Evolutionary conservation across 2,113 vertebrate genomes (phyloP), one percentile per base, ranked within the genome.

Genomic region (Calonectris borealis): DNA sequence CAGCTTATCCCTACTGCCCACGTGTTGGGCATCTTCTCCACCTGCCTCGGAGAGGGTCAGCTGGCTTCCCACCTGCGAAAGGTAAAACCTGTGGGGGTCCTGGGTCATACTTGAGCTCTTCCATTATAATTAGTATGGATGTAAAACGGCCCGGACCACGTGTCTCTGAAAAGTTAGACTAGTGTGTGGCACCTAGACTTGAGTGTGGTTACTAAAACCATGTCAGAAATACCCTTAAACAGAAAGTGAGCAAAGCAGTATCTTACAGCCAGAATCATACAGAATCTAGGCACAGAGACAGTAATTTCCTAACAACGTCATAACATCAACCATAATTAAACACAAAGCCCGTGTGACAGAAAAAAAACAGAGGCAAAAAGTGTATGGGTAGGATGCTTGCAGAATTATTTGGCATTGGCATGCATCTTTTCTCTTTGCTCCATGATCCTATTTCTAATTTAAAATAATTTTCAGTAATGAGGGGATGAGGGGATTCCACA

Each of bases 21-120:
- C 0, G 0, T 21, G 14, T 22, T 9, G 1, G n/a, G 25, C n/a
- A 71, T 64, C 42, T 64, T 51, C n/a, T 68, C 51, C 24, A 14
- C 10, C 7, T 48, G 40, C n/a, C 16, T 60, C 3, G 4, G 55
- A 71, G 29, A 81, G 9, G 10, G n/a, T 60, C 60, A 93, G 20
- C 13, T 57, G 54, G 38, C 58, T 95, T 94, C 26, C n/a, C 16
- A 71, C 27, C 11, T 17, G 9, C 10, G 61, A 90, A 58, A 81
- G 24, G 34, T 31, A 71, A 72, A 88, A 34, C 5, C 18, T 14
- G 11, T 6, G 2, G 8, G 17, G 11, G 9, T 65, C 24, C 54
- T 68, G 25, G 11, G 13, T 58, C n/a, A 42, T 82, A 26, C 26
- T 6, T 78, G 55, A 73, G 6, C 11, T 75, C 51, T 94, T 78